Conservation (phyloP, 1,140 invertebrate genomes). For the Lycorma delicatula region DNA sequence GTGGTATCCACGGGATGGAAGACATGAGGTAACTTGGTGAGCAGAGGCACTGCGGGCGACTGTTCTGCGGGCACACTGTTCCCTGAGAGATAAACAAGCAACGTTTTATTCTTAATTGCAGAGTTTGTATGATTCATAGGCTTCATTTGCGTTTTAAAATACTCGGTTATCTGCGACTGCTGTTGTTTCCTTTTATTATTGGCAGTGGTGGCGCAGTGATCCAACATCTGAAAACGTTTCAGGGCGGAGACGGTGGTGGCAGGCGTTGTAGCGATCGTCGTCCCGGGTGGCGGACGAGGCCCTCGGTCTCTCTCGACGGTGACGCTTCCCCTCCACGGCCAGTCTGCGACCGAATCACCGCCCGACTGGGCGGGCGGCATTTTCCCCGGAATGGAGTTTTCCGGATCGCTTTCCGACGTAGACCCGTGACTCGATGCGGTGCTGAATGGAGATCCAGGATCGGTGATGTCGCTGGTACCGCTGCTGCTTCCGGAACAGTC, state of each 20-base stretch:
- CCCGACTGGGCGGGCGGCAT: conserved; percentile 44
- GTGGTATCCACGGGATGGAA: too few species aligned
- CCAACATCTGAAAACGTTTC: too few species aligned
- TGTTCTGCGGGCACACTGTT: background rate
- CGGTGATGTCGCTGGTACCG: conserved; percentile 64
- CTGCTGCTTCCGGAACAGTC: conserved; percentile 49
- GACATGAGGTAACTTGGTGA: conserved; percentile 7
- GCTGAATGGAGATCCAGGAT: conserved; percentile 71
- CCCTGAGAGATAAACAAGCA: conserved; percentile 8
- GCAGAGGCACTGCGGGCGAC: conserved; percentile 9
- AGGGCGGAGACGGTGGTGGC: too few species aligned
- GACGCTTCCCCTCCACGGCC: conserved; percentile 31
- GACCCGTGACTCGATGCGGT: conserved; percentile 43
- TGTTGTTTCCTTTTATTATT: background rate
- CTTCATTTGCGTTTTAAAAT: conserved; percentile 71
- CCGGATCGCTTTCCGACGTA: conserved; percentile 17
- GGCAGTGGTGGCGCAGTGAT: too few species aligned
- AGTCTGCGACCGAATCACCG: conserved; percentile 32
- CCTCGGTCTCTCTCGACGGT: too few species aligned
- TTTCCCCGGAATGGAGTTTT: conserved; percentile 34
- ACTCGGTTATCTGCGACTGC: conserved; percentile 67
- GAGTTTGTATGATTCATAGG: conserved; percentile 30
- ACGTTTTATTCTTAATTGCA: background rate
- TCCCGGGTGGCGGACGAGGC: conserved; percentile 28
- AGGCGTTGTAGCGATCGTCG: conserved; percentile 35